Evolutionary conservation across 2,888 invertebrate species (phyloP).

Genomic region (Cabera pusaria): DNA sequence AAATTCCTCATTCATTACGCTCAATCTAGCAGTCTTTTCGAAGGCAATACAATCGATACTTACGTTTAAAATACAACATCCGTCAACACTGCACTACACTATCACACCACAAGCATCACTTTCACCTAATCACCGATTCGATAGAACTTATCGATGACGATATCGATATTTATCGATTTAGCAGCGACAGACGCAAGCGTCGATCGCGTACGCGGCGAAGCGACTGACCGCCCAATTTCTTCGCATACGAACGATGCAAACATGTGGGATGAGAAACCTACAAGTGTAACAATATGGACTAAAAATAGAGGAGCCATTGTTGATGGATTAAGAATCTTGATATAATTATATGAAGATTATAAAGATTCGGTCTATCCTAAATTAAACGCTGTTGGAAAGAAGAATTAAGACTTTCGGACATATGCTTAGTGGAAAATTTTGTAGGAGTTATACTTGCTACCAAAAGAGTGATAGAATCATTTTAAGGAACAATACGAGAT

Average conservation of each 20-base stretch:
- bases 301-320: constrained; percentile 39
- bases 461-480: too few species aligned
- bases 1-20: constrained; percentile 7
- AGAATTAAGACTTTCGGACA: too few species aligned
- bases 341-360: constrained; percentile 7
- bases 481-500: too few species aligned
- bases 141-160: constrained; percentile 19
- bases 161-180: constrained; percentile 25
- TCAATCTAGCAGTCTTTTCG: too few species aligned
- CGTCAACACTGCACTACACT: constrained; percentile 19
- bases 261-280: constrained; percentile 44
- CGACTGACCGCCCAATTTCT: constrained; percentile 69
- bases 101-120: constrained; percentile 28
- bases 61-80: constrained; percentile 22
- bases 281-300: constrained; percentile 35
- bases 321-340: constrained; percentile 30
- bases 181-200: constrained; percentile 50
- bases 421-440: too few species aligned
- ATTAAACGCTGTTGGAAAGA: too few species aligned
- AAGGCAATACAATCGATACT: constrained; percentile 20
- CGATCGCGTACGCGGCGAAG: constrained; percentile 58
- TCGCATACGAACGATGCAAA: constrained; percentile 44
- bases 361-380: too few species aligned
- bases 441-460: too few species aligned
- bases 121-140: constrained; percentile 29